Evolutionary conservation across 1,140 invertebrate genomes (phyloP).

Genomic region (Fopius arisanus): DNA sequence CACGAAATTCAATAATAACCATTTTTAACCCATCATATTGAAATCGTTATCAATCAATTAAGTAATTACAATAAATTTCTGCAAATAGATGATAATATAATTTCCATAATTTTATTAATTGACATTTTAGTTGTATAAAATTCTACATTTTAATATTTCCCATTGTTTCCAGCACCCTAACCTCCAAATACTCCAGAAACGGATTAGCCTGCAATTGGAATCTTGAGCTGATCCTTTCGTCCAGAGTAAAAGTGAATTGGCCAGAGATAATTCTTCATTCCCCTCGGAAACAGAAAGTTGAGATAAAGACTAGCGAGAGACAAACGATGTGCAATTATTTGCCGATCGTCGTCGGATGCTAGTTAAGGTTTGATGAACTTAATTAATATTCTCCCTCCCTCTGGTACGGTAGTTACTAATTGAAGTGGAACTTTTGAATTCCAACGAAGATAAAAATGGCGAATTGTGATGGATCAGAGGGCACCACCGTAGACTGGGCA

Average conservation of each 20-base stretch:
- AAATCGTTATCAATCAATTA: too few relatives aligned
- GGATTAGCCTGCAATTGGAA: neutral
- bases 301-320: neutral
- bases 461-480: neutral
- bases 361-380: slow-evolving; percentile 49
- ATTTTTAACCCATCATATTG: too few relatives aligned
- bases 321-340: slow-evolving; percentile 41
- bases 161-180: too few relatives aligned
- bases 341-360: slow-evolving; percentile 27
- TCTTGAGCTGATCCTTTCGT: neutral
- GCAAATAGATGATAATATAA: too few relatives aligned
- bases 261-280: neutral
- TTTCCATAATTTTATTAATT: too few relatives aligned
- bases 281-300: neutral
- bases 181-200: neutral
- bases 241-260: neutral
- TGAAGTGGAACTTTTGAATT: slow-evolving; percentile 55
- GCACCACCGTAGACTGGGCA: neutral
- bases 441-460: slow-evolving; percentile 48
- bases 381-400: slow-evolving; percentile 46
- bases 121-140: too few relatives aligned
- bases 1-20: too few relatives aligned
- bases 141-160: too few relatives aligned
- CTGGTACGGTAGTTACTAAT: slow-evolving; percentile 41
- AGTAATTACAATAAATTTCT: too few relatives aligned